Conservation (phyloP, 1,140 invertebrate genomes). For the Globodera rostochiensis region DNA sequence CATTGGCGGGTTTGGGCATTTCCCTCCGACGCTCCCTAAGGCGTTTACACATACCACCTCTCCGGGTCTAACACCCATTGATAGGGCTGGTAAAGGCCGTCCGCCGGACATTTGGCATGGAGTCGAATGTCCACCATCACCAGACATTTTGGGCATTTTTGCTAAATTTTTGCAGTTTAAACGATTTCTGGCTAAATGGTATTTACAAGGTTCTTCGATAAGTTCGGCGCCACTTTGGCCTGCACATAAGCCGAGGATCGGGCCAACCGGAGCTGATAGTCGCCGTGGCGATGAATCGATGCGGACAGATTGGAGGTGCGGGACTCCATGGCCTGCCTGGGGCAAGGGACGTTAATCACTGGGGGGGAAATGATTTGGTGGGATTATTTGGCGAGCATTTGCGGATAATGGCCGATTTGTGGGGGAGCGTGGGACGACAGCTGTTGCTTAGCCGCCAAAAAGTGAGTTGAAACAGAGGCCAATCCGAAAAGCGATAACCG, state of each 20-base stretch:
- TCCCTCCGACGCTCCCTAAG: not conserved
- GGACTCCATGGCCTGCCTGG: conserved; percentile 42
- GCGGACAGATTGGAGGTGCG: conserved; percentile 48
- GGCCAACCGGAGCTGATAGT: conserved; percentile 40
- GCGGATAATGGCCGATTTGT: not conserved
- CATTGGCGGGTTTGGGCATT: not conserved
- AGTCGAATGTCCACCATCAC: conserved; percentile 39
- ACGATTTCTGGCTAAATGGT: not conserved
- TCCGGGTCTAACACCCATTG: conserved; percentile 22
- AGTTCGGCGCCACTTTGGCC: conserved; percentile 31
- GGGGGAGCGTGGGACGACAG: not conserved
- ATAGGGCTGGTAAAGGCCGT: conserved; percentile 29
- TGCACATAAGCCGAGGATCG: conserved; percentile 34
- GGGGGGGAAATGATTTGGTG: not conserved
- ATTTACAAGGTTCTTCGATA: conserved; percentile 31
- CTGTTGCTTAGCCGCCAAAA: not conserved
- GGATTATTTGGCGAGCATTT: not conserved
- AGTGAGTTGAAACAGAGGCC: too few relatives aligned
- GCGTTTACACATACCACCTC: conserved; percentile 22
- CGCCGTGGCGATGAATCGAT: conserved; percentile 46
- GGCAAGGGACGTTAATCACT: not conserved
- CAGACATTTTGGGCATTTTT: conserved; percentile 44
- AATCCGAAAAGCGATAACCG: too few relatives aligned
- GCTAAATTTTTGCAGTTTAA: conserved; percentile 24
- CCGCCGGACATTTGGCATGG: conserved; percentile 35